Evolutionary conservation across 1,140 invertebrate species (phyloP).

Genomic region (Ctenoplectra terminalis): DNA sequence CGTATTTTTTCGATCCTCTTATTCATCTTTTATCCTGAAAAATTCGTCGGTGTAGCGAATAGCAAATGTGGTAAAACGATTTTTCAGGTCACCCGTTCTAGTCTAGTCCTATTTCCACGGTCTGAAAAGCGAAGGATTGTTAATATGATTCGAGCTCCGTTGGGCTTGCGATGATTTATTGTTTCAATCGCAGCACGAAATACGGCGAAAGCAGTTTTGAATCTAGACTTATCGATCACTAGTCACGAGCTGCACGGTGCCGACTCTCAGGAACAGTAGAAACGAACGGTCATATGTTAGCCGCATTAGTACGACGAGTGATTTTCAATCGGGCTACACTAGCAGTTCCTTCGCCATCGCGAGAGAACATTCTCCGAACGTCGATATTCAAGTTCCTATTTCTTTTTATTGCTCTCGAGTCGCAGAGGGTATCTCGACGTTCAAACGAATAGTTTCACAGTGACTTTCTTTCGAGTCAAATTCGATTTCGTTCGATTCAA

Average conservation of each 20-base stretch:
- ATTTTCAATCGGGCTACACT: constrained; percentile 25
- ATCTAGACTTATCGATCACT: constrained; percentile 51
- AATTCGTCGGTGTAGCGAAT: too few relatives aligned
- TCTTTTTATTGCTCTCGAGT: background rate
- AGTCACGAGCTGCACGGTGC: background rate
- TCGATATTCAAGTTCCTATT: constrained; percentile 3
- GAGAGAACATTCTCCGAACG: background rate
- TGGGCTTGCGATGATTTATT: constrained; percentile 22
- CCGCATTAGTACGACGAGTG: constrained; percentile 32
- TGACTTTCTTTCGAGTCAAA: background rate
- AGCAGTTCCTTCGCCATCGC: background rate
- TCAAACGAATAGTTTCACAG: background rate
- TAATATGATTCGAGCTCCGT: constrained; percentile 24
- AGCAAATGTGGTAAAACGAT: background rate
- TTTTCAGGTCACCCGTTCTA: background rate
- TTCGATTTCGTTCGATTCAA: background rate
- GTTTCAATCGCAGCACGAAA: constrained; percentile 34
- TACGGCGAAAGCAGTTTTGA: constrained; percentile 29
- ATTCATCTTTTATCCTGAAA: too few relatives aligned
- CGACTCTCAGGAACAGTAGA: constrained; percentile 9
- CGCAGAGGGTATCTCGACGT: background rate
- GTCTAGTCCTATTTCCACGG: constrained; percentile 3
- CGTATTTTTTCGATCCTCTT: background rate
- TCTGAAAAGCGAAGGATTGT: background rate
- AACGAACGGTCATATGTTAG: constrained; percentile 40